These are phyloP conservation scores for Esox niger DNA, from an alignment of 2,113 vertebrate genomes.

Conservation along the genomic window DNA sequence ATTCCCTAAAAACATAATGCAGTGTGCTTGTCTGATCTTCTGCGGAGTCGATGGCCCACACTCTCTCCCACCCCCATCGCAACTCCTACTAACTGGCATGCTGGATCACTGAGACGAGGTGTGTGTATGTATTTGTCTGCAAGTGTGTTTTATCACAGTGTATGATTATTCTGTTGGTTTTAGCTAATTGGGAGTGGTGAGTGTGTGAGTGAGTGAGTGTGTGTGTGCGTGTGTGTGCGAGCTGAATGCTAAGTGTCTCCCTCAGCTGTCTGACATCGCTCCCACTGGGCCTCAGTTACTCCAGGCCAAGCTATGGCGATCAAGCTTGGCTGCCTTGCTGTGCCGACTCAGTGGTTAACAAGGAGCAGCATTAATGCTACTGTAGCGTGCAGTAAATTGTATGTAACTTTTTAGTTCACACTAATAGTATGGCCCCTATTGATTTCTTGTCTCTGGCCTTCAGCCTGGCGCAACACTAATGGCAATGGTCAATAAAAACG, in stretches of 20 bases:
- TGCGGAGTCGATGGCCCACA: slow-evolving; percentile 3
- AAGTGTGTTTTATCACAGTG: slow-evolving; percentile 15
- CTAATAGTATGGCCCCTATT: slow-evolving; percentile 71
- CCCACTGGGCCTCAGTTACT: slow-evolving; percentile 51
- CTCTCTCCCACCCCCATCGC: slow-evolving; percentile 16
- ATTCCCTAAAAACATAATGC: slow-evolving; percentile 27
- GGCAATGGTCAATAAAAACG: slow-evolving; percentile 72
- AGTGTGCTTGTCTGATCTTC: slow-evolving; percentile 12
- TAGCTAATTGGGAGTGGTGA: slow-evolving; percentile 44
- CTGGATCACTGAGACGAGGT: slow-evolving; percentile 16
- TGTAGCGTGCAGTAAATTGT: slow-evolving; percentile 56
- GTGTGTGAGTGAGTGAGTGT: slow-evolving; percentile 28
- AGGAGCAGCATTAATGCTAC: slow-evolving; percentile 59
- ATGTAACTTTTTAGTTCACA: slow-evolving; percentile 69
- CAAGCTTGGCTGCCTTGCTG: slow-evolving; percentile 46
- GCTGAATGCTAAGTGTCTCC: slow-evolving; percentile 59
- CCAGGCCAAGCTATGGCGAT: slow-evolving; percentile 59
- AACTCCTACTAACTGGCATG: slow-evolving; percentile 22
- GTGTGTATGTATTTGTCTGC: slow-evolving; percentile 19
- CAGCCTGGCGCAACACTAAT: slow-evolving; percentile 71
- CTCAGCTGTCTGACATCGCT: slow-evolving; percentile 35
- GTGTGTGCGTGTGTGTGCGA: slow-evolving; percentile 16
- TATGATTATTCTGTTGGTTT: slow-evolving; percentile 33
- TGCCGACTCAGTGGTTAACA: slow-evolving; percentile 64
- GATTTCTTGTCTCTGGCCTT: slow-evolving; percentile 70